Evolutionary conservation across 2,113 vertebrate genomes (phyloP), one percentile per base, ranked within the genome.

Genomic region (Melospiza georgiana): DNA sequence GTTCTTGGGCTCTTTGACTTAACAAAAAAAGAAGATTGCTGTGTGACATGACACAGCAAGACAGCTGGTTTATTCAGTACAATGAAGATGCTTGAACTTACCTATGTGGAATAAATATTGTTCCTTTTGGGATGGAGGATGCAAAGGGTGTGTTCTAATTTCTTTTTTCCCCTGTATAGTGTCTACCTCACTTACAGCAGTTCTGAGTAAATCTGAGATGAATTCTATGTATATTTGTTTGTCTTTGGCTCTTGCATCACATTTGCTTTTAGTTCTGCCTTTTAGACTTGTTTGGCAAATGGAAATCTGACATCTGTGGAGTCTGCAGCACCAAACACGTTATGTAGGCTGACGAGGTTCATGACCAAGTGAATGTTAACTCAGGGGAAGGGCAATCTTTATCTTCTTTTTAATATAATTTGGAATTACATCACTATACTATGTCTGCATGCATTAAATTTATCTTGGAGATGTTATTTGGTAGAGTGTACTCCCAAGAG

Each of bases 231-330:
- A 24, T 49, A 79, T 94, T 83, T 68, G 35, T 86, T 84, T 93
- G 43, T 52, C 33, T 94, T 87, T 76, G 57, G 24, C 62, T 91
- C 54, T 95, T 91, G 78, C 66, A 87, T 91, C 58, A 79, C n/a
- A 21, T 87, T 58, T 94, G 67, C 62, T 58, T 95, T 87, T 94
- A 89, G 90, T 93, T 93, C 87, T 87, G 58, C 87, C 46, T 93
- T 96, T 94, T 85, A 91, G 62, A 66, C 49, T 85, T 22, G 2
- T 87, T 85, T 92, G 78, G 73, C 78, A 80, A 35, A 93, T 63
- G 78, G 82, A 88, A 74, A 94, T 73, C 78, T 95, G 59, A 73
- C 91, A 94, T 89, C 65, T 95, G 67, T 83, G 85, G 75, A 90
- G 88, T 83, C 85, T 90, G 75, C 63, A 95, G 74, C 69, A 77